Conservation (phyloP, 2,113 vertebrate genomes). For the Cyprinodon brontotheroides region DNA sequence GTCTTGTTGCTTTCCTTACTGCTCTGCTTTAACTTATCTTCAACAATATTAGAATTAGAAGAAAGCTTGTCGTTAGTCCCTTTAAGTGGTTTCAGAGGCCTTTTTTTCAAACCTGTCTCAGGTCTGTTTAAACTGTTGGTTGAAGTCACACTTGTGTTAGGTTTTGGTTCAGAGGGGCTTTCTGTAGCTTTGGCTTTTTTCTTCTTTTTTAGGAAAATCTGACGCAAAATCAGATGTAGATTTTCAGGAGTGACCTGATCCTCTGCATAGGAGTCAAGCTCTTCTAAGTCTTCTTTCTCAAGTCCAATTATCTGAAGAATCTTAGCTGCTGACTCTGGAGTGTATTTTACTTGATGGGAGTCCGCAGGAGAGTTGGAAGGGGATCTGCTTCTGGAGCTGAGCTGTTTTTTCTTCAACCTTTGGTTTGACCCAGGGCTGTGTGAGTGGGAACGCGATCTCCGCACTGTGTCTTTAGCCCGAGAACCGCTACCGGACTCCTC, state of each 20-base stretch:
- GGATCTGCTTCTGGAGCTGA: neutral
- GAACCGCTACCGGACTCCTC: neutral
- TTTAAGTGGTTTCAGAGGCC: slow-evolving; percentile 76
- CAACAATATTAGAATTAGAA: slow-evolving; percentile 80
- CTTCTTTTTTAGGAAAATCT: slow-evolving; percentile 88
- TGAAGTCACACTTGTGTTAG: slow-evolving; percentile 1
- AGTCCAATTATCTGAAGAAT: slow-evolving; percentile 90
- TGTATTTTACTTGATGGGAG: slow-evolving; percentile 73
- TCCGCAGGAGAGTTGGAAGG: too few relatives aligned
- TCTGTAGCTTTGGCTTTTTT: slow-evolving; percentile 59
- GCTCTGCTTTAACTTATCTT: slow-evolving; percentile 63
- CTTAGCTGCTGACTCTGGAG: slow-evolving; percentile 87
- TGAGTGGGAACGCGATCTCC: neutral
- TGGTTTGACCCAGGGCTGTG: neutral
- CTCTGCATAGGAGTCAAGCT: slow-evolving; percentile 90
- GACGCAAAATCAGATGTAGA: slow-evolving; percentile 89
- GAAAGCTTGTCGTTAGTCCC: slow-evolving; percentile 92
- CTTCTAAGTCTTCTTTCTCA: slow-evolving; percentile 91
- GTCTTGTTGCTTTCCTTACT: neutral
- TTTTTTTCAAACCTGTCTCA: neutral
- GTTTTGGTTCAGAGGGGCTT: neutral
- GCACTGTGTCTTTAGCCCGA: neutral
- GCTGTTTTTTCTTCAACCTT: neutral
- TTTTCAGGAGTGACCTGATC: slow-evolving; percentile 91
- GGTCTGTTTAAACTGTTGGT: neutral